Evolutionary conservation across 2,113 vertebrate genomes (phyloP).

Genomic region (Proterorhinus semilunaris): DNA sequence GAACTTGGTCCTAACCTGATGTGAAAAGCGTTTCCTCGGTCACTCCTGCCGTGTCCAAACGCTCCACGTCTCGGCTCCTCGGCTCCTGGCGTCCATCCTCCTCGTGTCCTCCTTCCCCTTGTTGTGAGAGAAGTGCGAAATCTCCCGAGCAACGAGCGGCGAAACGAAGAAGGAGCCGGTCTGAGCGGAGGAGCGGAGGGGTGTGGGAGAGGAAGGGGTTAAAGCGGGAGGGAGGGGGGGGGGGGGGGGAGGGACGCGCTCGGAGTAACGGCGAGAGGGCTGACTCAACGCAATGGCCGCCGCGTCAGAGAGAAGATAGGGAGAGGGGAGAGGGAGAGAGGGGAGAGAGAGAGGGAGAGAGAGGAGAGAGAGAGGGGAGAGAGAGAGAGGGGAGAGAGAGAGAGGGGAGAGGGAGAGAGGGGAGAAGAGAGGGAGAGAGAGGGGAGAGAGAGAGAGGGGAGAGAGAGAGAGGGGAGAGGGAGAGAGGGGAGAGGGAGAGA

Average conservation of each 20-base stretch:
- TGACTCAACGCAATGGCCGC: neutral
- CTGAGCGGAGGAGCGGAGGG: neutral
- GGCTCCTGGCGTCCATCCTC: slow-evolving; percentile 1
- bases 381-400: neutral
- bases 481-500: neutral
- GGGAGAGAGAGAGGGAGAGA: no score
- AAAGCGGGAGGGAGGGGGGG: neutral
- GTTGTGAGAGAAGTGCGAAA: neutral
- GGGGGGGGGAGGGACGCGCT: neutral
- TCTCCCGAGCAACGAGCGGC: neutral
- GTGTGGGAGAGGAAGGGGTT: neutral
- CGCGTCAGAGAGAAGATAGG: neutral
- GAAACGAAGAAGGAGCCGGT: neutral
- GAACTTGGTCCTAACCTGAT: neutral
- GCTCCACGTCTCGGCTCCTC: neutral
- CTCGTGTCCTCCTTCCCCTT: neutral
- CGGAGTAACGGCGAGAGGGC: neutral
- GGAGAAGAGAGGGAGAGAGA: neutral
- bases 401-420: no score
- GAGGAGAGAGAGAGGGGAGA: no score
- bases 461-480: neutral
- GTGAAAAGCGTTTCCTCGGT: neutral
- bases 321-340: neutral
- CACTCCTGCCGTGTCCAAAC: neutral
- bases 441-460: neutral